Conservation (phyloP, 2,113 vertebrate species). For the Scophthalmus maximus region DNA sequence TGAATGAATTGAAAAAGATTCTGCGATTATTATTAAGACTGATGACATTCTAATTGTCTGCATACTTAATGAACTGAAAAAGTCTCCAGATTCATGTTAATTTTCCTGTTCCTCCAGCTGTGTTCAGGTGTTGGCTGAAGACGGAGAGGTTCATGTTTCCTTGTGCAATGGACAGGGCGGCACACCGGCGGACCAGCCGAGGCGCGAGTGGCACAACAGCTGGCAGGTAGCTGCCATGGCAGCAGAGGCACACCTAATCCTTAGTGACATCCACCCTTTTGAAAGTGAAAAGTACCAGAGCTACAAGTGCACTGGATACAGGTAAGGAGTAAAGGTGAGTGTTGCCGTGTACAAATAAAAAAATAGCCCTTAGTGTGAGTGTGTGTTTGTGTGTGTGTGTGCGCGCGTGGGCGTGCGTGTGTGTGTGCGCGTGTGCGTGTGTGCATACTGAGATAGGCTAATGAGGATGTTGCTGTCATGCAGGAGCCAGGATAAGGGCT, state of each 20-base stretch:
- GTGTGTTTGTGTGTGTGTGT: not conserved
- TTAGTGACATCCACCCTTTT: constrained; percentile 87
- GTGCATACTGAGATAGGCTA: constrained; percentile 1
- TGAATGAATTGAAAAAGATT: not conserved
- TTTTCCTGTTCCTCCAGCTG: constrained; percentile 79
- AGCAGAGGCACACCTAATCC: constrained; percentile 87
- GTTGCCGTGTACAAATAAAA: constrained; percentile 24
- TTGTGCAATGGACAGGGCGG: constrained; percentile 96
- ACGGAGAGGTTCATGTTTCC: constrained; percentile 90
- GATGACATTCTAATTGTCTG: too few species aligned
- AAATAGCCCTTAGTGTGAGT: not conserved
- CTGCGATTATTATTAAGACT: too few species aligned
- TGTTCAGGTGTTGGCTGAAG: constrained; percentile 84
- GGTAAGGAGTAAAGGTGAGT: constrained; percentile 82
- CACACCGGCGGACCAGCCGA: constrained; percentile 89
- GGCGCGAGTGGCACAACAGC: constrained; percentile 96
- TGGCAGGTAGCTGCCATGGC: constrained; percentile 96
- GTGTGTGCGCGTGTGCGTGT: not conserved
- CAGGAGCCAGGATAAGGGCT: constrained; percentile 96
- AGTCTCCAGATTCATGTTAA: not conserved
- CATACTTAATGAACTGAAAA: not conserved
- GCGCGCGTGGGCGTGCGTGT: not conserved
- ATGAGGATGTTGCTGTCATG: constrained; percentile 35
- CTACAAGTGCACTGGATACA: constrained; percentile 95
- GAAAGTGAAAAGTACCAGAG: constrained; percentile 76